phyloP scores from a whole-genome alignment of 2,888 invertebrate genomes.

The Penaeus monodon region DNA sequence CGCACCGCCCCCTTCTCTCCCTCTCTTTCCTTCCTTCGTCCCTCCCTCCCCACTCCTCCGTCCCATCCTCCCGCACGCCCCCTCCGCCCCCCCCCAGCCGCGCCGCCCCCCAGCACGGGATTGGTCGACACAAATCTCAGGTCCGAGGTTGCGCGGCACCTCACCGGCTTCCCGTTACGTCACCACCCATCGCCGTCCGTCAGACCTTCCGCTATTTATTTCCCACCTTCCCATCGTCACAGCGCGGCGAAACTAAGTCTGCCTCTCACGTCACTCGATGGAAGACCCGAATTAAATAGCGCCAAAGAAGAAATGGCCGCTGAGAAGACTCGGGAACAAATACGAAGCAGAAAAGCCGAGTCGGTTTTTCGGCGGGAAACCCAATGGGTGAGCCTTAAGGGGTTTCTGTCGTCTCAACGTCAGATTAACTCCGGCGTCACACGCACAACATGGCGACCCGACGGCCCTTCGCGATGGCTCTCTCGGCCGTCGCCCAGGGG shows the following conservation, averaged over 20 bases:
- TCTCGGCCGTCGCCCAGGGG: not conserved
- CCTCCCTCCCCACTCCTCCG: constrained; percentile 1
- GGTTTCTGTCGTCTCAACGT: constrained; percentile 34
- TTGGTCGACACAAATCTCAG: constrained; percentile 44
- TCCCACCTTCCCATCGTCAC: not conserved
- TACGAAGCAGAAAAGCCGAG: not conserved
- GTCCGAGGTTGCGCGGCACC: constrained; percentile 40
- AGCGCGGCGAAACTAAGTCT: not conserved
- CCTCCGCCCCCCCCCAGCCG: not conserved
- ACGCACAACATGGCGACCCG: constrained; percentile 26
- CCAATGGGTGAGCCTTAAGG: not conserved
- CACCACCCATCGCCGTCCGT: constrained; percentile 7
- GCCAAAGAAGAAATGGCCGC: not conserved
- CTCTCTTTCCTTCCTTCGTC: constrained; percentile 2
- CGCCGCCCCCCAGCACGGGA: constrained; percentile 16
- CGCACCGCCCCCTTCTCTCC: constrained; percentile 20
- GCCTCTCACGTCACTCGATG: too few relatives aligned
- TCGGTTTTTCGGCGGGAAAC: constrained; percentile 29
- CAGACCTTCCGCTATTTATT: not conserved
- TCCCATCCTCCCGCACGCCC: not conserved
- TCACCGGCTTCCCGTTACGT: constrained; percentile 29
- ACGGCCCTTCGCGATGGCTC: not conserved
- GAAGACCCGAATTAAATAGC: too few relatives aligned
- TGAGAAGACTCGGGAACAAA: not conserved
- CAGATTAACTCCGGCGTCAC: too few relatives aligned